phyloP scores from a whole-genome alignment of 2,113 vertebrate species.

The Fulica atra region DNA sequence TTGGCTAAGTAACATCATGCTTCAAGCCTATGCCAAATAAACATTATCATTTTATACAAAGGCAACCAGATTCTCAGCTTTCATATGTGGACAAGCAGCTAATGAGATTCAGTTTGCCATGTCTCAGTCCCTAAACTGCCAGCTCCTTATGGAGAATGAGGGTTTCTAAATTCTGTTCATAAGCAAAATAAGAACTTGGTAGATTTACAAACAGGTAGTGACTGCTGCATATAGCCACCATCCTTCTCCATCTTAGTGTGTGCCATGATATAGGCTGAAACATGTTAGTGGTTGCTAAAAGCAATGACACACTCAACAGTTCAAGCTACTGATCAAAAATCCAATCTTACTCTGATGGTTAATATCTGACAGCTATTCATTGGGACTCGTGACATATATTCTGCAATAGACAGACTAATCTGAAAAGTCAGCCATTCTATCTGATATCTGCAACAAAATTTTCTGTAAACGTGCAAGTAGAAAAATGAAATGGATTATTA shows the following conservation, averaged over 20 bases:
- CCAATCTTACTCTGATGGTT: background rate
- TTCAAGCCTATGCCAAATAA: background rate
- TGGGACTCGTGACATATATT: background rate
- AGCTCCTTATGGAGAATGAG: background rate
- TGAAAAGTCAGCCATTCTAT: background rate
- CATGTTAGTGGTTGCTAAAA: background rate
- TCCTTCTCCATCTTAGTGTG: background rate
- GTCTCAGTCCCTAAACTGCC: background rate
- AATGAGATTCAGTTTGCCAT: background rate
- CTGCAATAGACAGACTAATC: background rate
- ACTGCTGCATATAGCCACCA: background rate
- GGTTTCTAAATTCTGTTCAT: background rate
- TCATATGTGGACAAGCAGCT: background rate
- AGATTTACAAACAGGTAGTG: background rate
- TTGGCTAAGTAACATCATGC: background rate
- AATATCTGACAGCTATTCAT: background rate
- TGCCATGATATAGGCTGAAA: background rate
- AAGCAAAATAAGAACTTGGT: background rate
- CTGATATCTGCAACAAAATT: background rate
- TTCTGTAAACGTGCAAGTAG: background rate
- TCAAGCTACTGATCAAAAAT: background rate
- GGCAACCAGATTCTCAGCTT: background rate
- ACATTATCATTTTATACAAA: background rate
- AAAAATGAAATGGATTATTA: background rate
- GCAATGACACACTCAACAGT: background rate